phyloP scores from a whole-genome alignment of 2,888 invertebrate genomes.

The Gandaritis pyraliata region DNA sequence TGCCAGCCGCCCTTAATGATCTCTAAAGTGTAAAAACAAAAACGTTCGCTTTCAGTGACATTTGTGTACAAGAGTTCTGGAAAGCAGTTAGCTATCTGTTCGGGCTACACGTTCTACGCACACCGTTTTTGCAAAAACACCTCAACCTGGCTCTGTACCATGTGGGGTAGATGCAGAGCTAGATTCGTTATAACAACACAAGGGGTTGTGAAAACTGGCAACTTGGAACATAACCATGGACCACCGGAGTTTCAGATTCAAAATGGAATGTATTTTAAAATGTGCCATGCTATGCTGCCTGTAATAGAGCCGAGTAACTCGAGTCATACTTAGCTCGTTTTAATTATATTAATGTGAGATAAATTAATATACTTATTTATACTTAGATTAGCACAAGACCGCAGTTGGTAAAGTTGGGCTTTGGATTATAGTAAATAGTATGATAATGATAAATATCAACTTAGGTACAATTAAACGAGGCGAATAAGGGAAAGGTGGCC shows the following conservation, averaged over 20 bases:
- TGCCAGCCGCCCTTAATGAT: too few species aligned
- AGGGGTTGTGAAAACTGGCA: slow-evolving; percentile 3
- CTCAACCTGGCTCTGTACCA: slow-evolving; percentile 23
- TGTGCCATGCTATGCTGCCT: neutral
- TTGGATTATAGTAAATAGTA: too few species aligned
- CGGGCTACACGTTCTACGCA: slow-evolving; percentile 53
- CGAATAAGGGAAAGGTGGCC: too few species aligned
- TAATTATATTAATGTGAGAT: too few species aligned
- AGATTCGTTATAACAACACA: slow-evolving; percentile 20
- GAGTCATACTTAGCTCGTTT: neutral
- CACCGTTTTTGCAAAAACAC: slow-evolving; percentile 2
- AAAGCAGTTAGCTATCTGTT: slow-evolving; percentile 47
- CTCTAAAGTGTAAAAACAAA: neutral
- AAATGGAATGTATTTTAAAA: slow-evolving; percentile 16
- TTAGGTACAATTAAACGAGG: too few species aligned
- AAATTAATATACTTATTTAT: too few species aligned
- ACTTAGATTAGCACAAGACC: too few species aligned
- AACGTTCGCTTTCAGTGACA: slow-evolving; percentile 30
- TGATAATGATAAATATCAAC: too few species aligned
- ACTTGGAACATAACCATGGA: slow-evolving; percentile 1
- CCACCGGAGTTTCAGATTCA: slow-evolving; percentile 9
- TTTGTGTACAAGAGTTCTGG: slow-evolving; percentile 46
- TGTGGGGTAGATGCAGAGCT: slow-evolving; percentile 31
- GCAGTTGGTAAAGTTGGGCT: too few species aligned
- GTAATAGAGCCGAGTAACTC: neutral